phyloP scores from a whole-genome alignment of 2,113 vertebrate species.

The Onychorhynchus coronatus region DNA sequence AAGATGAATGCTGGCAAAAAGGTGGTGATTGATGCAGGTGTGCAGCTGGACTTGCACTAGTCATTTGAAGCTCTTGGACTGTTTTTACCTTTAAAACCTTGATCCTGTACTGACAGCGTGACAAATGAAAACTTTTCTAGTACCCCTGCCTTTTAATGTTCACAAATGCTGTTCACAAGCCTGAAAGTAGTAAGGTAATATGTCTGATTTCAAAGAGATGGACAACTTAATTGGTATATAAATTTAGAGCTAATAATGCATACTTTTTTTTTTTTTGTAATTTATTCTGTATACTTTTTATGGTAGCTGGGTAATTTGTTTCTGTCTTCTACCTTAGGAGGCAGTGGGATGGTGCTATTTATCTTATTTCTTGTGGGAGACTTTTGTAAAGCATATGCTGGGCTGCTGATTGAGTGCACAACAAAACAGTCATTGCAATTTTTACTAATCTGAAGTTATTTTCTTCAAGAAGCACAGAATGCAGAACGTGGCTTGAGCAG shows the following conservation, averaged over 20 bases:
- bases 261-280: neutral
- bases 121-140: neutral
- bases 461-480: neutral
- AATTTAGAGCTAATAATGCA: conserved; percentile 41
- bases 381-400: neutral
- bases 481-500: neutral
- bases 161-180: neutral
- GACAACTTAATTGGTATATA: conserved; percentile 53
- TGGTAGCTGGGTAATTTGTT: conserved; percentile 33
- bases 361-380: conserved; percentile 24
- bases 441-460: conserved; percentile 29
- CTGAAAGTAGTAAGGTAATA: neutral
- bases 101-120: neutral
- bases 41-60: neutral
- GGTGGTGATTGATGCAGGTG: neutral
- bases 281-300: neutral
- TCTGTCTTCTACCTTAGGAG: neutral
- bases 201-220: conserved; percentile 34
- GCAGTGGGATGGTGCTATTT: neutral
- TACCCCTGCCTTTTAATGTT: neutral
- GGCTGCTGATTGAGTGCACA: neutral
- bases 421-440: neutral
- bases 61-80: neutral
- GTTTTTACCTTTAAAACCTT: neutral
- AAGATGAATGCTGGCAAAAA: neutral